phyloP scores from a whole-genome alignment of 2,888 invertebrate genomes.

The Agrochola macilenta region DNA sequence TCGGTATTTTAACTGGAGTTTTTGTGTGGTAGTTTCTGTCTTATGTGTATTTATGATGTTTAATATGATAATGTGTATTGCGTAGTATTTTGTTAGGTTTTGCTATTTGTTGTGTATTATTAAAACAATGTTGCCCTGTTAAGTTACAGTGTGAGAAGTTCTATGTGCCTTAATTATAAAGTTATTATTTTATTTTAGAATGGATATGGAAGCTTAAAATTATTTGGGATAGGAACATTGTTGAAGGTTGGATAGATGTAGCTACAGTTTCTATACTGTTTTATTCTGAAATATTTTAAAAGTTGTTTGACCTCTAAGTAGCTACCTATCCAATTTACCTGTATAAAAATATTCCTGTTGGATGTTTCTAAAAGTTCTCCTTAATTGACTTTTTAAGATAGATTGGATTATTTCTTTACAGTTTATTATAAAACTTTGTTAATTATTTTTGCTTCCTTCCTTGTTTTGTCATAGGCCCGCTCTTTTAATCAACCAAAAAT shows the following conservation, averaged over 20 bases:
- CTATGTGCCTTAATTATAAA: too few relatives aligned
- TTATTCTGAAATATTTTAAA: neutral
- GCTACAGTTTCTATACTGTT: neutral
- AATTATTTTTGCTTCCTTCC: conserved; percentile 22
- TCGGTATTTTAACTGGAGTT: conserved; percentile 45
- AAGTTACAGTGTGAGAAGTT: too few relatives aligned
- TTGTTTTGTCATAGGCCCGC: neutral
- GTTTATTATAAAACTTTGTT: conserved; percentile 2
- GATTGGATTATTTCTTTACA: conserved; percentile 1
- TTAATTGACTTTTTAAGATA: conserved; percentile 5
- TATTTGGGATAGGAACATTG: too few relatives aligned
- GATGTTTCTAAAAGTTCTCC: neutral
- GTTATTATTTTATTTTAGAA: too few relatives aligned
- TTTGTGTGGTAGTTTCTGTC: conserved; percentile 26
- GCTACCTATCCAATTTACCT: neutral
- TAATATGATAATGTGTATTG: conserved; percentile 6
- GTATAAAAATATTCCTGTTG: neutral
- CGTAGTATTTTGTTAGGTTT: neutral
- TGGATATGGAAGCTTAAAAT: too few relatives aligned
- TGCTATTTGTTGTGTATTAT: neutral
- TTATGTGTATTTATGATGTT: conserved; percentile 31
- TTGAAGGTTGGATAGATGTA: neutral
- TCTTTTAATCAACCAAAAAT: neutral
- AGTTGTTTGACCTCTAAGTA: neutral
- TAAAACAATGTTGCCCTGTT: neutral